Evolutionary conservation across 2,113 vertebrate genomes (phyloP).

Genomic region (Megaleporinus macrocephalus): DNA sequence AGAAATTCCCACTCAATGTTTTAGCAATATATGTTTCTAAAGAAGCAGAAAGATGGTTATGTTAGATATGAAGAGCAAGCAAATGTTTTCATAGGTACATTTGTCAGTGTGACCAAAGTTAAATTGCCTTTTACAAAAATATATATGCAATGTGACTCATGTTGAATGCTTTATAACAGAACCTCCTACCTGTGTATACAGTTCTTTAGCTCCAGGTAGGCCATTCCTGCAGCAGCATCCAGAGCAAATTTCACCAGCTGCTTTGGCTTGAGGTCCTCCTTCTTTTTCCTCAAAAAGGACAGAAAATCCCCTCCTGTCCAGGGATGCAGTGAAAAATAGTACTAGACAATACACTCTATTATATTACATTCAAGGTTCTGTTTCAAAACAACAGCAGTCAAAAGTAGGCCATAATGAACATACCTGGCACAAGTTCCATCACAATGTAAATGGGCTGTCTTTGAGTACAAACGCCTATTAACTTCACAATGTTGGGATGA

Average conservation of each 20-base stretch:
- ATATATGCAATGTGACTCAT: not conserved
- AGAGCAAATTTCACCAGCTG: conserved; percentile 92
- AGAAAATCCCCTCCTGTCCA: conserved; percentile 93
- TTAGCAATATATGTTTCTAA: no score
- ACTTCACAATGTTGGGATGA: conserved; percentile 97
- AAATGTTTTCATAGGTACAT: no score
- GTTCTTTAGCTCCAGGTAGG: conserved; percentile 94
- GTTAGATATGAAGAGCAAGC: no score
- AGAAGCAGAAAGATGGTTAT: no score
- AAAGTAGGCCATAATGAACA: conserved; percentile 32
- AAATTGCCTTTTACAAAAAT: not conserved
- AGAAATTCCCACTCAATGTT: no score
- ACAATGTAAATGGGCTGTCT: conserved; percentile 98
- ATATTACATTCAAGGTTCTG: not conserved
- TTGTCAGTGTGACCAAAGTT: no score
- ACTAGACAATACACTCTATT: not conserved
- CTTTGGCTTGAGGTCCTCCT: conserved; percentile 93
- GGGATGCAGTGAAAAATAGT: not conserved
- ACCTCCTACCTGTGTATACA: conserved; percentile 93
- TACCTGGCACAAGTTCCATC: conserved; percentile 97
- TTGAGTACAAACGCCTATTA: conserved; percentile 97
- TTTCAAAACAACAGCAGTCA: not conserved
- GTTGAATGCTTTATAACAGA: not conserved
- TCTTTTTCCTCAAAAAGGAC: conserved; percentile 94
- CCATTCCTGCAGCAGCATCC: conserved; percentile 93